Base-by-base conservation (phyloP, 2,797 vertebrate species). In the Hylomyscus alleni region DNA sequence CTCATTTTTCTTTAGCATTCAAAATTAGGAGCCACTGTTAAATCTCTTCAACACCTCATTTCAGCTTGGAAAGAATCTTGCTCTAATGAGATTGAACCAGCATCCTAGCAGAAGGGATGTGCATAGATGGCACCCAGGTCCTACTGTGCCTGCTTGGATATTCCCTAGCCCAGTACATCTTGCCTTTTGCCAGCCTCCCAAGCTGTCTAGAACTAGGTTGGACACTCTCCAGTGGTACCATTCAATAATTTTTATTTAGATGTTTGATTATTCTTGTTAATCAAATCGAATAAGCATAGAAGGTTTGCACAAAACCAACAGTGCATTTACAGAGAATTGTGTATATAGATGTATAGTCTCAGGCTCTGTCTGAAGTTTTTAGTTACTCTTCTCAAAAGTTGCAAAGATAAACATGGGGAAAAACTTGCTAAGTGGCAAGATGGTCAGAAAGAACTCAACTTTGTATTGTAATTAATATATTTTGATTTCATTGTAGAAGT, bases 241-340 rank as follows among this genome's bases (percentile, higher is more conserved):
- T 98, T 97, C 96, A 89, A 97, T 97, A 96, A 96, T 98, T 98
- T 98, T 98, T 97, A 98, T 98, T 98, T 97, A 98, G 95, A 97
- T 98, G 94, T 98, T 98, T 98, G 84, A 97, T 98, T 98, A 97
- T 98, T 95, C 4, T 1, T 97, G 97, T 97, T 98, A 98, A 98
- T 98, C 97, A 98, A 90, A 97, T 81, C 95, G 90, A 98, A 91
- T 67, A 97, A 95, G 97, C 98, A 97, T 75, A 96, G 97, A 97
- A 94, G 96, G 85, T 96, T 97, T 92, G 85, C 76, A 96, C 91
- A 97, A 96, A 97, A 97, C 90, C 98, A 98, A 96, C 96, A 97
- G 95, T 60, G 37, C 91, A 83, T 95, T 96, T 97, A 96, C 29
- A 91, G 97, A 95, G 95, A 95, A 60, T 50, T 84, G 97, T 96